phyloP scores from a whole-genome alignment of 2,113 vertebrate species.

The Terrapene triunguis region DNA sequence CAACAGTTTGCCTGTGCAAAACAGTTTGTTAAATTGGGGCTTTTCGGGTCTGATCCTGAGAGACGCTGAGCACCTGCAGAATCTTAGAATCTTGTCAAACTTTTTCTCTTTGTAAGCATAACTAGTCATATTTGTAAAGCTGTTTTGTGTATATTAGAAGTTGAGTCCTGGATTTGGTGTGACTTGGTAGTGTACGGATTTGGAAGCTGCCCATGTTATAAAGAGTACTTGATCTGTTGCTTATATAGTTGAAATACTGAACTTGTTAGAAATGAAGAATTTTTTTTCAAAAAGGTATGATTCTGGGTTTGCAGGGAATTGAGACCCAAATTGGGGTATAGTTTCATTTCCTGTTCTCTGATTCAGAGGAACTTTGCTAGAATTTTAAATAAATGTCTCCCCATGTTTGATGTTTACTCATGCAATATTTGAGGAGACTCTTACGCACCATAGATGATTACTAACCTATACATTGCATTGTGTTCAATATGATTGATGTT shows the following conservation, averaged over 20 bases:
- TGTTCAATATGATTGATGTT: neutral
- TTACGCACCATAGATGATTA: neutral
- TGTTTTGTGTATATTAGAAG: neutral
- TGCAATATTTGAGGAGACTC: neutral
- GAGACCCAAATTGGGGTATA: neutral
- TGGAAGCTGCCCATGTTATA: neutral
- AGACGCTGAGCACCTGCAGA: rapidly evolving
- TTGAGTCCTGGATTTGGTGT: neutral
- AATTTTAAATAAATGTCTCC: neutral
- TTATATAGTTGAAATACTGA: neutral
- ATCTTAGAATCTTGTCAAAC: neutral
- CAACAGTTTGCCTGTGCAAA: neutral
- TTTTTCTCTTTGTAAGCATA: neutral
- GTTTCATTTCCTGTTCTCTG: rapidly evolving
- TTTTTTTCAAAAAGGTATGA: neutral
- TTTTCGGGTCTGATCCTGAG: neutral
- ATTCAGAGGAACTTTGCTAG: neutral
- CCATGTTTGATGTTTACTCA: rapidly evolving
- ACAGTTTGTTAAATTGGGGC: neutral
- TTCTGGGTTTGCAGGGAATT: neutral
- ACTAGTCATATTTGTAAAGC: rapidly evolving
- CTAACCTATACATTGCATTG: neutral
- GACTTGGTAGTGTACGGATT: neutral
- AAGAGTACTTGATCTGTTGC: neutral
- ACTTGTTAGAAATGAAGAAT: neutral